Percentiles rank a stretch among this genome's conserved stretches.
phyloP scores from a whole-genome alignment of 2,113 vertebrate species.

The Burhinus bistriatus region DNA sequence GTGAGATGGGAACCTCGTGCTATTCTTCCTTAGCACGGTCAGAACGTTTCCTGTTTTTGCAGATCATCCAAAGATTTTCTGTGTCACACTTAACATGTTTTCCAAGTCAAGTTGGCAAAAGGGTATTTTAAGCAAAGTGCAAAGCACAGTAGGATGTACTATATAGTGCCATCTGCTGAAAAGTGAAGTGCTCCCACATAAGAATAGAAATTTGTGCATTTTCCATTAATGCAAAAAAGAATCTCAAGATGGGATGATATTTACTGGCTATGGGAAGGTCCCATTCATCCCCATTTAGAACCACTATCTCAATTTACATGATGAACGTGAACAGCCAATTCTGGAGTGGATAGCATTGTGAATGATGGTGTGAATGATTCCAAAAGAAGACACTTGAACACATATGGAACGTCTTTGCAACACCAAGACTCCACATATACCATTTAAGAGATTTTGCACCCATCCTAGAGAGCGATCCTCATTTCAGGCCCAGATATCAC shows the following conservation, averaged over 20 bases:
- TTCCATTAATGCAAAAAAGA: slow-evolving; percentile 24
- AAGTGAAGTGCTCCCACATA: slow-evolving; percentile 49
- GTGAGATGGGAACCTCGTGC: not conserved
- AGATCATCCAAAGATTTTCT: slow-evolving; percentile 56
- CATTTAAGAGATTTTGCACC: not conserved
- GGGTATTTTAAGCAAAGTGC: slow-evolving; percentile 61
- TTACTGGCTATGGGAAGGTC: not conserved
- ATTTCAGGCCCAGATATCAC: not conserved
- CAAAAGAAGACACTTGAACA: slow-evolving; percentile 18
- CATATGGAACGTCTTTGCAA: slow-evolving; percentile 5
- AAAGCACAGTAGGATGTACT: slow-evolving; percentile 61
- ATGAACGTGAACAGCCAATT: not conserved
- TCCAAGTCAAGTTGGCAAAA: slow-evolving; percentile 59
- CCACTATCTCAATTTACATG: not conserved
- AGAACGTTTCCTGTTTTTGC: slow-evolving; percentile 48
- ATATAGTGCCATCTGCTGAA: slow-evolving; percentile 64
- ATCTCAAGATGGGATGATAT: not conserved
- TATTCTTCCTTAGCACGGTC: slow-evolving; percentile 24
- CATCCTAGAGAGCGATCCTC: not conserved
- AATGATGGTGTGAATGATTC: slow-evolving; percentile 18
- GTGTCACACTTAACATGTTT: slow-evolving; percentile 56
- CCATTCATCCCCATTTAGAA: slow-evolving; percentile 42
- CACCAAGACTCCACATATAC: not conserved
- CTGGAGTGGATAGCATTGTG: not conserved
- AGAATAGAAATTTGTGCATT: slow-evolving; percentile 47